Conservation (phyloP, 2,888 invertebrate genomes). For the Abrostola triplasia region DNA sequence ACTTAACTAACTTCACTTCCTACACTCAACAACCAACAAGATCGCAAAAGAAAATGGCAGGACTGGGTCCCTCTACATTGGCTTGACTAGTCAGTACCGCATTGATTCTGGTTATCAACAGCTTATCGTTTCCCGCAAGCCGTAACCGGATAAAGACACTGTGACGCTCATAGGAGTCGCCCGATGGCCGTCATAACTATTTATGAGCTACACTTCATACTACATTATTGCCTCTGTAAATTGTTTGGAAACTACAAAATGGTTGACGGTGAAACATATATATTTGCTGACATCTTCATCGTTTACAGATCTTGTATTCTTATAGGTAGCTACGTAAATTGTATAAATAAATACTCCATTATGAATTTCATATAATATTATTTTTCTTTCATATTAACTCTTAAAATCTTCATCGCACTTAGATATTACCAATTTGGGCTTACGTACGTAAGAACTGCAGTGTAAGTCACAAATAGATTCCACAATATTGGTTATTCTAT, state of each 20-base stretch:
- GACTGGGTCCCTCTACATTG: conserved; percentile 9
- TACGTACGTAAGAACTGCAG: too few species aligned
- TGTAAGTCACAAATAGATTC: too few species aligned
- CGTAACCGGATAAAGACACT: conserved; percentile 40
- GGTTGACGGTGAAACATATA: background rate
- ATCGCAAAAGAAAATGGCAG: background rate
- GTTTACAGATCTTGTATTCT: background rate
- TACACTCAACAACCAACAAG: too few species aligned
- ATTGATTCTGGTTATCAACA: conserved; percentile 27
- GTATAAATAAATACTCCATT: too few species aligned
- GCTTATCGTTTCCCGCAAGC: conserved; percentile 31
- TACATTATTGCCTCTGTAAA: conserved; percentile 10
- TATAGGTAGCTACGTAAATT: background rate
- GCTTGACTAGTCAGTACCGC: conserved; percentile 16
- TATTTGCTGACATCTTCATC: background rate
- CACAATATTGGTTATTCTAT: too few species aligned
- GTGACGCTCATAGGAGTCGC: conserved; percentile 31
- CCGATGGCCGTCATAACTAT: conserved; percentile 51
- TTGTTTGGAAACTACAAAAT: conserved; percentile 4
- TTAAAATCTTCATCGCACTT: too few species aligned
- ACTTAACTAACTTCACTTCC: too few species aligned
- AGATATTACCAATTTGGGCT: too few species aligned
- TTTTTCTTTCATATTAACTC: too few species aligned
- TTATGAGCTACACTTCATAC: conserved; percentile 36
- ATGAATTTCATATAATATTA: too few species aligned